Percentiles rank a stretch among this genome's conserved stretches.
Conservation (phyloP, 2,888 invertebrate species). For the Macrophya alboannulata region DNA sequence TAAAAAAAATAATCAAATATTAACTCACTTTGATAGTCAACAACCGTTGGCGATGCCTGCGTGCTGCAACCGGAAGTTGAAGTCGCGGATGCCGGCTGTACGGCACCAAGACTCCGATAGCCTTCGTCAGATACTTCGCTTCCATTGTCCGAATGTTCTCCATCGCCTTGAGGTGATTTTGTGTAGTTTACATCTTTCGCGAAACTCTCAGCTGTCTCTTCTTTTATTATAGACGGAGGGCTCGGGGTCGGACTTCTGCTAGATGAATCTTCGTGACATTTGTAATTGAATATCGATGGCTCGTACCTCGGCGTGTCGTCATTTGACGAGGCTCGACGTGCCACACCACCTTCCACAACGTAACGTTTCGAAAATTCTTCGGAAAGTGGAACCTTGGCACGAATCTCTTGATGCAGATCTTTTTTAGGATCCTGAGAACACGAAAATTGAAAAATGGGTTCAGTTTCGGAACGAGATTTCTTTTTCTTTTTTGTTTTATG, state of each 20-base stretch:
- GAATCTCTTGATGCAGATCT: conserved; percentile 70
- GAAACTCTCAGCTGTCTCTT: conserved; percentile 69
- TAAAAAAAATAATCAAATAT: conserved; percentile 1
- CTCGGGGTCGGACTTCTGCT: conserved; percentile 74
- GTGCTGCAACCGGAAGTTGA: conserved; percentile 64
- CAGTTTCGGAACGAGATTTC: background rate
- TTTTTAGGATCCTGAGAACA: conserved; percentile 71
- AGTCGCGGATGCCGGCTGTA: conserved; percentile 81
- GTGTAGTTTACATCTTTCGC: conserved; percentile 71
- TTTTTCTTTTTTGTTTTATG: background rate
- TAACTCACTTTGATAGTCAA: conserved; percentile 75
- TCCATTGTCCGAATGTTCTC: conserved; percentile 86
- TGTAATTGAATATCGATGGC: conserved; percentile 76
- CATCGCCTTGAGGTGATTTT: conserved; percentile 74
- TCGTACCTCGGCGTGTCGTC: conserved; percentile 76
- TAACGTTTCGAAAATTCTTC: conserved; percentile 76
- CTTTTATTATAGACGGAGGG: conserved; percentile 64
- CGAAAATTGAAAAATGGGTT: background rate
- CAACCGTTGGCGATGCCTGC: conserved; percentile 74
- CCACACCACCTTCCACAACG: conserved; percentile 76
- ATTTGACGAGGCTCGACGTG: conserved; percentile 71
- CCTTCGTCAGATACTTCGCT: conserved; percentile 94
- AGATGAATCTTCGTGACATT: conserved; percentile 71
- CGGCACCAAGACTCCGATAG: conserved; percentile 90
- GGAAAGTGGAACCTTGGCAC: conserved; percentile 70